Evolutionary conservation across 1,140 invertebrate species (phyloP).

Genomic region (Eriocheir sinensis): DNA sequence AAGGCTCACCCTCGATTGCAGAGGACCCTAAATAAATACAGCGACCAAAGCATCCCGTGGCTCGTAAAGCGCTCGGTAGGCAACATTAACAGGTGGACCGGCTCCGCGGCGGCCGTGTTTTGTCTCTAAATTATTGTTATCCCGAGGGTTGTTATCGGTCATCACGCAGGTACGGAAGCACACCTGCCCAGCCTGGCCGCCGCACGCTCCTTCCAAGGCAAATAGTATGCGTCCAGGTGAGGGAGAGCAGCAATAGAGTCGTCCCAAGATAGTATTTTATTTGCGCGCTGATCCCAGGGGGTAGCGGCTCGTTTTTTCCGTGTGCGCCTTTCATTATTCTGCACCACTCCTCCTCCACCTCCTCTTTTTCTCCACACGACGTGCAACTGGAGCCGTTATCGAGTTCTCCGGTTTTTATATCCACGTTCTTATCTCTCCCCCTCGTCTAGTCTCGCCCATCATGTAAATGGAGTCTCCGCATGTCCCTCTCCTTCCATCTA

Average conservation of each 20-base stretch:
- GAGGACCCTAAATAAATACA: background rate
- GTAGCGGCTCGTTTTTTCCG: background rate
- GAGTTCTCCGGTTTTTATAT: background rate
- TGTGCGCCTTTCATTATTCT: background rate
- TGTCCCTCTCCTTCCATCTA: slow-evolving; percentile 10
- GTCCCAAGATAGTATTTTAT: background rate
- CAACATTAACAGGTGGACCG: slow-evolving; percentile 1
- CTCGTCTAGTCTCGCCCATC: background rate
- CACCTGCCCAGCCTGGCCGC: background rate
- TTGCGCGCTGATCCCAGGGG: background rate
- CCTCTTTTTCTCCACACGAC: background rate
- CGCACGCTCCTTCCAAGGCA: background rate
- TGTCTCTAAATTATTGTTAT: slow-evolving; percentile 18
- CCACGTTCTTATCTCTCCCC: slow-evolving; percentile 7
- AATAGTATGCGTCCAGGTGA: background rate
- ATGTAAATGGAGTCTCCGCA: background rate
- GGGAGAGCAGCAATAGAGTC: background rate
- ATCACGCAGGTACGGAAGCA: background rate
- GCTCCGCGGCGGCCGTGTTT: background rate
- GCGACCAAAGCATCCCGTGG: background rate
- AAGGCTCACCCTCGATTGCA: background rate
- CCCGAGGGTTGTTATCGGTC: background rate
- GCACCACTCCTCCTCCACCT: background rate
- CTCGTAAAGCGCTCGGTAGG: background rate
- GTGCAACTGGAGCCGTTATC: background rate